Percentiles rank a stretch among this genome's conserved stretches.
Conservation (phyloP, 2,888 invertebrate genomes). For the Caenorhabditis becei region DNA sequence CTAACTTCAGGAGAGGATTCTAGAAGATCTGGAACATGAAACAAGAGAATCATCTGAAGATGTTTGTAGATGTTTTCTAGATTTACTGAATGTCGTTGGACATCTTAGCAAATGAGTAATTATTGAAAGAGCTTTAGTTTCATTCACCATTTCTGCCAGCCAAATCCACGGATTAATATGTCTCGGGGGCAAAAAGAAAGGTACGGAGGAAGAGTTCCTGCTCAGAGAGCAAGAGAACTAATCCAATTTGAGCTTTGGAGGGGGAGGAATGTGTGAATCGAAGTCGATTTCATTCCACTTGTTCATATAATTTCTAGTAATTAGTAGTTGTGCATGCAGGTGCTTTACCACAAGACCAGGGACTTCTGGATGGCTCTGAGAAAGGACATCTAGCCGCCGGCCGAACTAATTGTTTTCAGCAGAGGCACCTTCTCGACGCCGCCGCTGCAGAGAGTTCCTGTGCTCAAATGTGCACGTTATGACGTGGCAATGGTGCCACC, state of each 20-base stretch:
- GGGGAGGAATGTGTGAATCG: background rate
- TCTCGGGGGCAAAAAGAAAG: background rate
- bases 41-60: too few relatives aligned
- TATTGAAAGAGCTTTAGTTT: background rate
- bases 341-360: constrained; percentile 7
- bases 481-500: constrained; percentile 10
- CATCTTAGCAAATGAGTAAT: constrained; percentile 2
- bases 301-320: constrained; percentile 33
- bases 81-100: background rate
- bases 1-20: too few relatives aligned
- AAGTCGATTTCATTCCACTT: background rate
- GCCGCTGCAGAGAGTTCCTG: background rate
- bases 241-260: constrained; percentile 5
- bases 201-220: background rate
- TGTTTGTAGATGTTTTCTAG: too few relatives aligned
- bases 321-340: constrained; percentile 28
- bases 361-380: background rate
- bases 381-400: background rate
- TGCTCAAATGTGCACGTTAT: background rate
- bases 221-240: constrained; percentile 6
- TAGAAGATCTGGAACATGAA: too few relatives aligned
- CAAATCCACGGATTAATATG: constrained; percentile 21
- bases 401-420: constrained; percentile 10
- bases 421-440: background rate
- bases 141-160: background rate